Evolutionary conservation across 2,113 vertebrate species (phyloP).

Genomic region (Rhinolophus sinicus): DNA sequence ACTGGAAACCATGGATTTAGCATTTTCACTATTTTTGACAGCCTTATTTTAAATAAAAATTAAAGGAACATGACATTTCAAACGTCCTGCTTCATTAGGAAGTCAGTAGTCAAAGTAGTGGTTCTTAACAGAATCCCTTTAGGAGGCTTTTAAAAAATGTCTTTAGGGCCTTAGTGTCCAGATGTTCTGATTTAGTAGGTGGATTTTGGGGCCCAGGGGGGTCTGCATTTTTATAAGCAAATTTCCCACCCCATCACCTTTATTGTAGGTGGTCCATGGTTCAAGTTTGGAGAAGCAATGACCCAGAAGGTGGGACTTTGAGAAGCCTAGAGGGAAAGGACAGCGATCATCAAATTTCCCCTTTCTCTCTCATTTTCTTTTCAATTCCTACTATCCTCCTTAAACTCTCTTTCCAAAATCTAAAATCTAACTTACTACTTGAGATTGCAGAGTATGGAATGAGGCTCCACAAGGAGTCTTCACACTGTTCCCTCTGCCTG

Average conservation of each 20-base stretch:
- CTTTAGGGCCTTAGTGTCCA: neutral
- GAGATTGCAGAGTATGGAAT: neutral
- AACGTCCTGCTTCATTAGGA: neutral
- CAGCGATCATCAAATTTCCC: neutral
- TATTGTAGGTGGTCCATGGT: neutral
- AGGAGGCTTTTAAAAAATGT: neutral
- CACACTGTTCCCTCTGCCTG: neutral
- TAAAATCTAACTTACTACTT: neutral
- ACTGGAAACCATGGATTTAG: neutral
- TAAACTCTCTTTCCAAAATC: neutral
- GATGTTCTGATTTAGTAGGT: neutral
- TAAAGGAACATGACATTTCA: neutral
- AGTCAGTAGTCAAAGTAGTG: neutral
- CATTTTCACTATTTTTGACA: neutral
- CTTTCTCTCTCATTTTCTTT: neutral
- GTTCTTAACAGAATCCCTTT: neutral
- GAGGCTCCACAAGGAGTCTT: neutral
- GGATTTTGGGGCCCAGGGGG: neutral
- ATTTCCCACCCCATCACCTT: neutral
- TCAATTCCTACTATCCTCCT: neutral
- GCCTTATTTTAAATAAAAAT: neutral
- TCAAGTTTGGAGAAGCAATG: neutral
- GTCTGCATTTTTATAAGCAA: neutral
- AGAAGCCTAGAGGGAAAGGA: neutral
- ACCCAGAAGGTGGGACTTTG: neutral